Percentiles rank a stretch among this genome's conserved stretches.
phyloP scores from a whole-genome alignment of 2,113 vertebrate species.

The Mugil cephalus region DNA sequence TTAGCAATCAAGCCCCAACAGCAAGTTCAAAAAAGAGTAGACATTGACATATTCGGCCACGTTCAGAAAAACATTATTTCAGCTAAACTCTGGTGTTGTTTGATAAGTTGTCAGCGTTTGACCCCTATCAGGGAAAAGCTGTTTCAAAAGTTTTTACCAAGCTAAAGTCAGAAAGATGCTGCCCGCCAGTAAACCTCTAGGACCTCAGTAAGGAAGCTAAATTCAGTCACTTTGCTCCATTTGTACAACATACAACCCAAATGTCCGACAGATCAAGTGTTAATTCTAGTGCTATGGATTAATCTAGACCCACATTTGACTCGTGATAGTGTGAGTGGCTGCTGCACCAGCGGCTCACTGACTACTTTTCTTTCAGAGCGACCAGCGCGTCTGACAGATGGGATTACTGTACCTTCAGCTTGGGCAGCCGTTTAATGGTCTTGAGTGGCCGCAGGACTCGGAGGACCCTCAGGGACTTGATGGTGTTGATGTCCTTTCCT shows the following conservation, averaged over 20 bases:
- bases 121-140: too few relatives aligned
- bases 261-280: slow-evolving; percentile 18
- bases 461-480: slow-evolving; percentile 96
- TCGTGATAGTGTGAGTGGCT: not conserved
- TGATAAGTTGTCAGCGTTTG: too few relatives aligned
- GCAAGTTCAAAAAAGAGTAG: too few relatives aligned
- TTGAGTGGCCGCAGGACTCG: slow-evolving; percentile 94
- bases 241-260: not conserved
- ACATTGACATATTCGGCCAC: too few relatives aligned
- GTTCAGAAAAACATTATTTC: too few relatives aligned
- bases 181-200: too few relatives aligned
- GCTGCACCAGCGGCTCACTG: slow-evolving; percentile 4
- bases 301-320: slow-evolving; percentile 1
- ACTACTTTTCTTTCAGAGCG: not conserved
- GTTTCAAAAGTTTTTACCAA: too few relatives aligned
- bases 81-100: too few relatives aligned
- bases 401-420: slow-evolving; percentile 89
- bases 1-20: not conserved
- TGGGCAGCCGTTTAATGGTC: slow-evolving; percentile 97
- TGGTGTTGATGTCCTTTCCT: slow-evolving; percentile 99
- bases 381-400: not conserved
- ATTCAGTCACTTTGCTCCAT: not conserved
- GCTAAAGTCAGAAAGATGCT: too few relatives aligned
- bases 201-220: too few relatives aligned
- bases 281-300: not conserved